phyloP scores from a whole-genome alignment of 2,888 invertebrate species.

The Harpalus rufipes region DNA sequence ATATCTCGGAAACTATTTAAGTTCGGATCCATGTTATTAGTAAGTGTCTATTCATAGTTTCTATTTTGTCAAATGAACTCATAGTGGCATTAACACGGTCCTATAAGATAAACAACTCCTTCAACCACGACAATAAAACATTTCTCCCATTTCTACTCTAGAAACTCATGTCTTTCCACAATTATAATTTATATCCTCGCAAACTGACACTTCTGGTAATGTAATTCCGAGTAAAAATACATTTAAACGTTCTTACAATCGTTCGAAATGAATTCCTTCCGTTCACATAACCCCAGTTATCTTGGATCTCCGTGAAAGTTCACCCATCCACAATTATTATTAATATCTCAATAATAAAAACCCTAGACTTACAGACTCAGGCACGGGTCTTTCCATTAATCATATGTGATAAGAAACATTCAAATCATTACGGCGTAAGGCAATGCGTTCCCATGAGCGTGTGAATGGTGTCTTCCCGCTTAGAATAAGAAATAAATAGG shows the following conservation, averaged over 20 bases:
- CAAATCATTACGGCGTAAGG: conserved; percentile 7
- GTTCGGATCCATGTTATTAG: too few relatives aligned
- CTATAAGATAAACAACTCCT: neutral
- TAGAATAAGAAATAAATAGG: too few relatives aligned
- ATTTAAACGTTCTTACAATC: neutral
- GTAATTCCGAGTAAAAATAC: neutral
- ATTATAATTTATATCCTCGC: neutral
- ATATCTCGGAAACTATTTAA: too few relatives aligned
- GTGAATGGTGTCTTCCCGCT: neutral
- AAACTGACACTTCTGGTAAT: neutral
- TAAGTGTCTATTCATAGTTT: neutral
- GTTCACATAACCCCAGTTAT: conserved; percentile 48
- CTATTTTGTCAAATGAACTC: neutral
- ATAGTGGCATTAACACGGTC: neutral
- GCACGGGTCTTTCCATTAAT: conserved; percentile 28
- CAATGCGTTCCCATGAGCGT: conserved; percentile 23
- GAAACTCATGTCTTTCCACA: conserved; percentile 2
- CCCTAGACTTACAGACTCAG: conserved; percentile 7
- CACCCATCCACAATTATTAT: conserved; percentile 46
- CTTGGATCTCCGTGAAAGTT: conserved; percentile 51
- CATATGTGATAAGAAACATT: conserved; percentile 52
- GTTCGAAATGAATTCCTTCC: conserved; percentile 20
- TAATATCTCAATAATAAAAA: conserved; percentile 50
- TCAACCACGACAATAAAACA: neutral
- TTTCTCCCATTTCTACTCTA: neutral